phyloP scores from a whole-genome alignment of 2,113 vertebrate genomes.

The Carassius auratus region DNA sequence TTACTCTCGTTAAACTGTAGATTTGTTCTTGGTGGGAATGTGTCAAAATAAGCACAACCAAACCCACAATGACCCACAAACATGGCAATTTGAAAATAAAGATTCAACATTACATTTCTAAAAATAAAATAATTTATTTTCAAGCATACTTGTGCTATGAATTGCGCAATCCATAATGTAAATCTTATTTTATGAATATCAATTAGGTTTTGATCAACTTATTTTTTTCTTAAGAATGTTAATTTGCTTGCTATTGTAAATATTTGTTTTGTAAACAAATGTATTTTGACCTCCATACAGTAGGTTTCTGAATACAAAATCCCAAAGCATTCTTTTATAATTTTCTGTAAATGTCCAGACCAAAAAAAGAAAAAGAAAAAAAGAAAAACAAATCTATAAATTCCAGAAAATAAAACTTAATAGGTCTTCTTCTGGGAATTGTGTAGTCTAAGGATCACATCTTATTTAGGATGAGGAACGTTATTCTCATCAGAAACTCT shows the following conservation, averaged over 20 bases:
- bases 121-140: not conserved
- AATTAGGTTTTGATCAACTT: too few relatives aligned
- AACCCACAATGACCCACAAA: too few relatives aligned
- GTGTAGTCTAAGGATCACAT: not conserved
- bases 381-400: not conserved
- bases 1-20: too few relatives aligned
- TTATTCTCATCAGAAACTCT: not conserved
- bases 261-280: too few relatives aligned
- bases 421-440: not conserved
- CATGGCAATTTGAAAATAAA: too few relatives aligned
- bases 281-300: not conserved
- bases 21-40: too few relatives aligned
- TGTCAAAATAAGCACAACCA: too few relatives aligned
- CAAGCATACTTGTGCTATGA: too few relatives aligned
- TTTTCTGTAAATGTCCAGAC: not conserved
- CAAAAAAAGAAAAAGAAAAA: not conserved
- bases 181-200: not conserved
- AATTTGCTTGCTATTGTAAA: not conserved
- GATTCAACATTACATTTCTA: not conserved
- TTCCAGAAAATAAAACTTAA: not conserved
- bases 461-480: not conserved
- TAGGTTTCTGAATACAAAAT: not conserved
- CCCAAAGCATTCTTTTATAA: not conserved
- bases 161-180: too few relatives aligned
- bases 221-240: too few relatives aligned